phyloP scores from a whole-genome alignment of 2,797 vertebrate genomes.

The Trichosurus vulpecula region DNA sequence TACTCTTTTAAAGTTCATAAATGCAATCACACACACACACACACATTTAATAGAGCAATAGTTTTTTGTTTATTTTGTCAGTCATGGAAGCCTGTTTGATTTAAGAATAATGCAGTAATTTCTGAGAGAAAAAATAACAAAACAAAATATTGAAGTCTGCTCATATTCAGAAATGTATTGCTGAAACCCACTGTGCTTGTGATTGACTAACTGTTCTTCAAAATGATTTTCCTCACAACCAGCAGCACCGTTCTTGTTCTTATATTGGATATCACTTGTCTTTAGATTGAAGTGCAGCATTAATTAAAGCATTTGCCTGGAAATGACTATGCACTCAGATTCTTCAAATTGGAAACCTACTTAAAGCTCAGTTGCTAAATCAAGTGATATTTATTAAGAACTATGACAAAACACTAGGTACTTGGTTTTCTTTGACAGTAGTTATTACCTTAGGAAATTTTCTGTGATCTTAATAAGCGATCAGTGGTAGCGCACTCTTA shows the following conservation, averaged over 20 bases:
- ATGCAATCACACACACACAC: neutral
- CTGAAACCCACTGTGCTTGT: neutral
- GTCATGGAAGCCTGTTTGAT: neutral
- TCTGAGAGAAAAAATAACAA: neutral
- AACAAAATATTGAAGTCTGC: neutral
- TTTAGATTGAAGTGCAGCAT: slow-evolving; percentile 13
- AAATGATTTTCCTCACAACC: neutral
- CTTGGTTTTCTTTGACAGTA: neutral
- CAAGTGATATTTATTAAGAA: slow-evolving; percentile 22
- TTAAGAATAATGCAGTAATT: slow-evolving; percentile 7
- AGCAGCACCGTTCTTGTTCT: neutral
- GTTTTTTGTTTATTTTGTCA: slow-evolving; percentile 24
- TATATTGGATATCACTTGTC: neutral
- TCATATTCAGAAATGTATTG: neutral
- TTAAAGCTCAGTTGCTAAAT: neutral
- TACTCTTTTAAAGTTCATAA: slow-evolving; percentile 16
- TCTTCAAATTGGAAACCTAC: neutral
- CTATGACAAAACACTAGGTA: neutral
- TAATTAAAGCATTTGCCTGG: slow-evolving; percentile 31
- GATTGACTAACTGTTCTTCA: neutral
- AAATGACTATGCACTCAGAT: neutral
- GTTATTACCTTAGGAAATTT: neutral
- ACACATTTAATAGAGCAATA: neutral
- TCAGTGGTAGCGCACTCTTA: neutral
- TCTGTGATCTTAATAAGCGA: neutral